phyloP scores from a whole-genome alignment of 2,888 invertebrate genomes.

The Tenthredo mesomela region DNA sequence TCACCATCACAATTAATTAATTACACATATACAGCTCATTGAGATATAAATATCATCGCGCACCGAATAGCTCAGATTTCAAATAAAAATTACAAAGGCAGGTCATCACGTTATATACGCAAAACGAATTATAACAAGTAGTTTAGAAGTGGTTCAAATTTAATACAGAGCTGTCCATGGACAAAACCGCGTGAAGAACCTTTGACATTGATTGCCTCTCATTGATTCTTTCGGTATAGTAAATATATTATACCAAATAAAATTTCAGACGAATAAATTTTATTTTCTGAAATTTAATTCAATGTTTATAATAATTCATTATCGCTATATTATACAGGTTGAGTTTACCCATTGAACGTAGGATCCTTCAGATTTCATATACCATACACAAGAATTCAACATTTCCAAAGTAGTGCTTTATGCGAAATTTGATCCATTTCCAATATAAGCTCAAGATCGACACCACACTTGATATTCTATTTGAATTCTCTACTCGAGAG shows the following conservation, averaged over 20 bases:
- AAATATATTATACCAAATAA: too few relatives aligned
- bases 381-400: neutral
- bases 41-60: neutral
- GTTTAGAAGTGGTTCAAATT: constrained; percentile 1
- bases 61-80: neutral
- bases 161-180: neutral
- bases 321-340: neutral
- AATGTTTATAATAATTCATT: neutral
- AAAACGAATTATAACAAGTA: constrained; percentile 5
- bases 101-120: neutral
- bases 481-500: neutral
- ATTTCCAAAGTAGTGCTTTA: neutral
- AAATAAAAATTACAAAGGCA: neutral
- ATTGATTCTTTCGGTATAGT: neutral
- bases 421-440: neutral
- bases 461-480: neutral
- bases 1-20: too few relatives aligned
- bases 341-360: neutral
- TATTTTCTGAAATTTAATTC: neutral
- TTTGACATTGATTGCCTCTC: constrained; percentile 1
- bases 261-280: neutral
- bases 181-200: neutral
- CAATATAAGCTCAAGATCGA: neutral
- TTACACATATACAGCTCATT: neutral
- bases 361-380: neutral